Base-by-base conservation (phyloP, 2,888 invertebrate genomes). In the Prosopocoilus inquinatus region DNA sequence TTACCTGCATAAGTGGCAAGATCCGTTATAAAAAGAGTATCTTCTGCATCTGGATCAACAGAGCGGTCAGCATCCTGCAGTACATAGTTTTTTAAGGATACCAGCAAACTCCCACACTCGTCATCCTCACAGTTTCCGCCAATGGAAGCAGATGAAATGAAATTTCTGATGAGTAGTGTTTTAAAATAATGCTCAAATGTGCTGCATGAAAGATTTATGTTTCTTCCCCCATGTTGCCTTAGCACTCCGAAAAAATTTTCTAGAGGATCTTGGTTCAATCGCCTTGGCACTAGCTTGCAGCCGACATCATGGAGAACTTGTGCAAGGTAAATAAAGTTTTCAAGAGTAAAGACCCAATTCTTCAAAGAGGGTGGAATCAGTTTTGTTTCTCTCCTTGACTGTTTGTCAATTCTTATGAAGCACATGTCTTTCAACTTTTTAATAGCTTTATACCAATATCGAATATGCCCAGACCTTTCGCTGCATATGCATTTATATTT, bases 111-210 rank as follows among this genome's bases (percentile, higher is more conserved):
- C 11, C 38, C 44, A 44, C n/a, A 20, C n/a, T 44, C 8, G 20
- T 20, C 44, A 11, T 13, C 44, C 15, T 44, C 44, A 44, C 44
- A 44, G 9, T 44, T 44, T 11, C 12, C 44, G n/a, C 44, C 44
- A 7, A 20, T 13, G n/a, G 44, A 44, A 44, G 3, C 4, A 13
- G n/a, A 4, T 11, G 44, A 44, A n/a, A 20, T 15, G 8, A 44
- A 44, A 44, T 20, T 16, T n/a, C 15, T 44, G 8, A 44, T 9
- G n/a, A 44, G 15, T n/a, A 44, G 15, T 20, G 44, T 13, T 44
- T 44, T 44, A 44, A 16, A 44, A 20, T 13, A 13, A n/a, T n/a
- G 15, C 12, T 11, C 20, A 20, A 44, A 44, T 12, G 11, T 15
- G 13, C 4, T 13, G 11, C 15, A 20, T 8, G 44, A 12, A 12